phyloP scores from a whole-genome alignment of 2,113 vertebrate species.

The Ceyx cyanopectus region DNA sequence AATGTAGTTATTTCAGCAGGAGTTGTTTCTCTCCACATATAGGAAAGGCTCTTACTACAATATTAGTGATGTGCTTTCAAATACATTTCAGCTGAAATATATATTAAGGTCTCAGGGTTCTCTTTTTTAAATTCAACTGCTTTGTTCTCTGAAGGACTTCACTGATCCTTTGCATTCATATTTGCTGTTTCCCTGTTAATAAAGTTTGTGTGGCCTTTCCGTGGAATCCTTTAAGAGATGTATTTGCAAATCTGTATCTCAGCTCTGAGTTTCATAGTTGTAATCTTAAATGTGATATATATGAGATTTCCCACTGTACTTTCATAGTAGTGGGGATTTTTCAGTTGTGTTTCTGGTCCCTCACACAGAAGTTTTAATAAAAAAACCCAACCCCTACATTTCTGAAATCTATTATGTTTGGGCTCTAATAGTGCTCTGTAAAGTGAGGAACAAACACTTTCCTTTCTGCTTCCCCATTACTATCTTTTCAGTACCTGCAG shows the following conservation, averaged over 20 bases:
- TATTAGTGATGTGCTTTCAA: not conserved
- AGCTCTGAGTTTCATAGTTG: not conserved
- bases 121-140: not conserved
- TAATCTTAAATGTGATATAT: not conserved
- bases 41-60: not conserved
- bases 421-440: not conserved
- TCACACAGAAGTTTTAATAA: not conserved
- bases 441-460: not conserved
- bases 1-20: not conserved
- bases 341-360: not conserved
- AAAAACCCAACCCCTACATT: rapidly evolving
- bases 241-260: not conserved
- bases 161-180: not conserved
- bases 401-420: not conserved
- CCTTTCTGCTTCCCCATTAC: not conserved
- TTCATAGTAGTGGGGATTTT: not conserved
- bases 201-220: not conserved
- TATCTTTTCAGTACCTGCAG: not conserved
- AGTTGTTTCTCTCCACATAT: not conserved
- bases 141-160: not conserved
- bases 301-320: not conserved
- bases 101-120: not conserved
- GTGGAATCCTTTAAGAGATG: not conserved
- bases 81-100: not conserved
- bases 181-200: not conserved